A percentile compares a stretch with the other conserved stretches of the same genome.
Conservation (phyloP, 92 coral and sea anemone species). For the Actinostola sp. region DNA sequence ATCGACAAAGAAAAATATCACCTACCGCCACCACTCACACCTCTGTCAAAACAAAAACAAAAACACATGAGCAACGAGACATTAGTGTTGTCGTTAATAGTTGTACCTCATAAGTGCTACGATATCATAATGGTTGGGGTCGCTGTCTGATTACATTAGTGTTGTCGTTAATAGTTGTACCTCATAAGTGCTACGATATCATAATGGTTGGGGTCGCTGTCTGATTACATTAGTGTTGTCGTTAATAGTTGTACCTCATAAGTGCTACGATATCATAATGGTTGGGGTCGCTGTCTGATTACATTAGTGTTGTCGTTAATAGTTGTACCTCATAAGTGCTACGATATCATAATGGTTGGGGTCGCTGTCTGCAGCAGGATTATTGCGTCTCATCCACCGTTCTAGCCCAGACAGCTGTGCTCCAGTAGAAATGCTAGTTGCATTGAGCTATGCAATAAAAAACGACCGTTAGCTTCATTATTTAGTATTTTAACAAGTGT, state of each 20-base stretch:
- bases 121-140: no score
- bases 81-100: no score
- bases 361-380: constrained; percentile 3
- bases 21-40: constrained; percentile 1
- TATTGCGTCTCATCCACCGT: background rate
- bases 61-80: no score
- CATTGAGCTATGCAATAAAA: background rate
- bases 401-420: background rate
- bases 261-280: background rate
- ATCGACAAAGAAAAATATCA: background rate
- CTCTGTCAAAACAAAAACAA: background rate
- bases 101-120: no score
- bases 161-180: no score
- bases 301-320: background rate
- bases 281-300: background rate
- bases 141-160: no score
- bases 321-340: background rate
- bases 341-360: background rate
- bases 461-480: background rate
- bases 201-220: no score
- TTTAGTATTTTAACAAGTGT: no score
- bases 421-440: background rate
- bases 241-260: background rate
- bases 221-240: no score
- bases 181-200: no score